phyloP scores from a whole-genome alignment of 1,140 invertebrate genomes.

The Camponotus pennsylvanicus region DNA sequence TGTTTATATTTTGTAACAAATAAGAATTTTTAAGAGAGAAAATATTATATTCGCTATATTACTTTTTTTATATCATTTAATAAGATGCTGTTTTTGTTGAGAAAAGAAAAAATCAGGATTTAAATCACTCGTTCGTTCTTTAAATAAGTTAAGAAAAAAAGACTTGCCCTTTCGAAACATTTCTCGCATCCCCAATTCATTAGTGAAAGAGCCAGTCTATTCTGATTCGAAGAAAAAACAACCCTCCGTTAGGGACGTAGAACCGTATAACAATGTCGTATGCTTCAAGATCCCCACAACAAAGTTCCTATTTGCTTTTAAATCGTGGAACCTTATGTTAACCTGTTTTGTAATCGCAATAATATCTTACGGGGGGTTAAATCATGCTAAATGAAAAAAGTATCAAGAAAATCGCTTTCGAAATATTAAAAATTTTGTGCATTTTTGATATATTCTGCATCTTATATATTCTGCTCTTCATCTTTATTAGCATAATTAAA shows the following conservation, averaged over 20 bases:
- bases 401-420: background rate
- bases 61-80: background rate
- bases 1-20: background rate
- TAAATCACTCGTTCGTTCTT: conserved; percentile 27
- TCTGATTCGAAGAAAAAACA: conserved; percentile 56
- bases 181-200: conserved; percentile 69
- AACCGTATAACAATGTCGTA: conserved; percentile 67
- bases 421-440: background rate
- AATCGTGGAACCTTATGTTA: conserved; percentile 59
- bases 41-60: background rate
- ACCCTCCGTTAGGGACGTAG: conserved; percentile 29
- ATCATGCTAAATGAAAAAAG: conserved; percentile 1
- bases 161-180: conserved; percentile 47
- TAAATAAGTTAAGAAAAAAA: conserved; percentile 53
- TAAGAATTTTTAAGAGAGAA: background rate
- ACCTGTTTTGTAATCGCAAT: conserved; percentile 8
- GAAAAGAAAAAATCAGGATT: background rate
- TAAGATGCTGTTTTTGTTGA: conserved; percentile 12
- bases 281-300: conserved; percentile 60
- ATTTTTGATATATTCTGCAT: too few relatives aligned
- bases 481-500: background rate
- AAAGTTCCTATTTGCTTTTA: conserved; percentile 69
- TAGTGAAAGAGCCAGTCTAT: conserved; percentile 67
- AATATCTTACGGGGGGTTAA: background rate
- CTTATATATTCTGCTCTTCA: background rate